Evolutionary conservation across 2,113 vertebrate genomes (phyloP).

Genomic region (Octodon degus): DNA sequence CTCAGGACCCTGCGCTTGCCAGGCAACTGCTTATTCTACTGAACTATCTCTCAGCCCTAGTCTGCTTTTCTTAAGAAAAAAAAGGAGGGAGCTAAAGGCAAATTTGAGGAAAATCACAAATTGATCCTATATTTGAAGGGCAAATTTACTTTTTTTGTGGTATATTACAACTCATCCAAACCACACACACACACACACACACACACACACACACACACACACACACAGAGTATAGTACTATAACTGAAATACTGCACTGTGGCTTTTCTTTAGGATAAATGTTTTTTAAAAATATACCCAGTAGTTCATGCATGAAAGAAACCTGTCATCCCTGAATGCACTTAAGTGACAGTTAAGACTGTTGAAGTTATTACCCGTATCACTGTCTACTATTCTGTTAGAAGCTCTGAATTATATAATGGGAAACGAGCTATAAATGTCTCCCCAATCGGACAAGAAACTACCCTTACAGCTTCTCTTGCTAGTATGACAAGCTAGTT

Average conservation of each 20-base stretch:
- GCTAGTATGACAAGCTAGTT: conserved; percentile 57
- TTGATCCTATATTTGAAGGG: conserved; percentile 50
- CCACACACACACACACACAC: not conserved
- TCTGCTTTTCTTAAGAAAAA: conserved; percentile 7
- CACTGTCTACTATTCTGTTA: conserved; percentile 54
- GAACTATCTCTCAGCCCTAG: no score
- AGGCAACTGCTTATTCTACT: no score
- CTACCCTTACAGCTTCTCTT: conserved; percentile 53
- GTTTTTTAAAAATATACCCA: conserved; percentile 37
- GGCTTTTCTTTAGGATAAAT: conserved; percentile 50
- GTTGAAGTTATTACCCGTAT: conserved; percentile 52
- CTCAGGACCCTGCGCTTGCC: no score
- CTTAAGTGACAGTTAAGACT: conserved; percentile 39
- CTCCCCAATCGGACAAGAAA: conserved; percentile 55
- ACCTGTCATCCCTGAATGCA: conserved; percentile 63
- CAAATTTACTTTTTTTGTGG: conserved; percentile 39
- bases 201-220: not conserved
- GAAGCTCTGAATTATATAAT: conserved; percentile 73
- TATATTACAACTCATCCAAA: not conserved
- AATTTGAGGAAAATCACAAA: not conserved
- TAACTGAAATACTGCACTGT: conserved; percentile 62
- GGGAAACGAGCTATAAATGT: conserved; percentile 73
- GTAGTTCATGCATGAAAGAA: conserved; percentile 54
- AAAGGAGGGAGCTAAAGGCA: not conserved
- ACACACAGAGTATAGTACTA: not conserved